These are phyloP conservation scores for Anguilla anguilla DNA, from an alignment of 2,797 vertebrate genomes.

Conservation along the genomic window DNA sequence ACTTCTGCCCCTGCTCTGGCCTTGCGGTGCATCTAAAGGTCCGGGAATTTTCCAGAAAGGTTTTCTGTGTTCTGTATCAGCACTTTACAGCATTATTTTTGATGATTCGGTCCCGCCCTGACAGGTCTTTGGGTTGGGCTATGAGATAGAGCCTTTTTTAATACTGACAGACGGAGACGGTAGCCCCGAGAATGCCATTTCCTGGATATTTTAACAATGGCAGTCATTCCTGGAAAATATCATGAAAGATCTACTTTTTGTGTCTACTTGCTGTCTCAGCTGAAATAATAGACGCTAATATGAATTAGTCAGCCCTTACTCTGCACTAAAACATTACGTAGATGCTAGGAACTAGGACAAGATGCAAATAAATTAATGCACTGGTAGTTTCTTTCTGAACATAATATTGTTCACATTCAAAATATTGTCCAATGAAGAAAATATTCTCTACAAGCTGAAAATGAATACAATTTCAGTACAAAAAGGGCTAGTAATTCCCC, in stretches of 20 bases:
- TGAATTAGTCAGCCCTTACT: neutral
- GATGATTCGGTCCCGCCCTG: conserved; percentile 14
- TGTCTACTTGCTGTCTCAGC: neutral
- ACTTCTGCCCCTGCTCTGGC: conserved; percentile 29
- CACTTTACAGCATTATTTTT: conserved; percentile 9
- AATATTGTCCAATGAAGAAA: neutral
- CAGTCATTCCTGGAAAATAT: conserved; percentile 5
- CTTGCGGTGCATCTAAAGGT: conserved; percentile 35
- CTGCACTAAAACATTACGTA: neutral
- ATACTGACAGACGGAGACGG: neutral
- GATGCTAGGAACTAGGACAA: neutral
- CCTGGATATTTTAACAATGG: conserved; percentile 9
- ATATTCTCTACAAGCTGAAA: neutral
- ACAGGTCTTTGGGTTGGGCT: conserved; percentile 1
- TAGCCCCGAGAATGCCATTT: neutral
- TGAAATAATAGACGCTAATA: neutral
- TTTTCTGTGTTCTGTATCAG: conserved; percentile 45
- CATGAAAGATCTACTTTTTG: neutral
- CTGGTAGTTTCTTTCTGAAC: neutral
- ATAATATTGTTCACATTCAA: neutral
- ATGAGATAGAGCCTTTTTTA: neutral
- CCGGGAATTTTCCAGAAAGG: conserved; percentile 56
- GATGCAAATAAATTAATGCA: neutral
- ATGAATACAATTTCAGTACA: neutral
- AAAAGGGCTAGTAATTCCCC: neutral